Base-by-base conservation (phyloP, 2,113 vertebrate species). In the Brachyistius frenatus region DNA sequence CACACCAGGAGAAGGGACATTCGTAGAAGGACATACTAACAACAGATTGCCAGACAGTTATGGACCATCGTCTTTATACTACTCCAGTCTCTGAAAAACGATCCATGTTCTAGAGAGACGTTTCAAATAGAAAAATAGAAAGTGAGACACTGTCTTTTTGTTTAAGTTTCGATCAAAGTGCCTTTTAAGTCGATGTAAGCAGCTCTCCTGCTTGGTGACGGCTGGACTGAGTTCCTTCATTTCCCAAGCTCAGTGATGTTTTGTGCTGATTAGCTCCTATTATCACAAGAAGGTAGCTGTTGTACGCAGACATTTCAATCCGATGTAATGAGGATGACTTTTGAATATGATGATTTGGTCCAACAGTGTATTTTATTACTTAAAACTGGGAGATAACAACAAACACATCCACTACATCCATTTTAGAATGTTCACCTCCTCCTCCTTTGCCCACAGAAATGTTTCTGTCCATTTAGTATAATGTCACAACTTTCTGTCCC, bases 21-120 rank as follows among this genome's bases (percentile, higher is more conserved):
- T 63, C 71, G 64, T 71, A 80, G 65, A 82, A 84, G 80, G 85
- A 88, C 72, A 65, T 31, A 65, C 76, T 64, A 83, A 82, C 77
- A 13, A 72, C 73, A 67, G 79, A 73, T 68, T 76, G 72, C 66
- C n/a, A 76, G 86, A 87, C 79, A 83, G 55, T 84, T 76, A 44
- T 36, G 88, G 90, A 93, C 79, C 89, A 85, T 78, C 66, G 62
- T 66, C 80, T 91, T 86, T 91, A 83, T 90, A 88, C 85, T 89
- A 89, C 90, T 91, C 63, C 86, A 90, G 78, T 91, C 67, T 80
- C 81, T 86, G 58, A 90, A 88, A 85, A 88, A 84, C 65, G 61
- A 79, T 91, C 81, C 81, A 78, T 92, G 87, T 93, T 93, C 78
- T 92, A 92, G 86, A 85, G 53, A 80, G 76, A 90, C 58, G 2